Evolutionary conservation across 2,888 invertebrate genomes (phyloP).

Genomic region (Eurois occulta): DNA sequence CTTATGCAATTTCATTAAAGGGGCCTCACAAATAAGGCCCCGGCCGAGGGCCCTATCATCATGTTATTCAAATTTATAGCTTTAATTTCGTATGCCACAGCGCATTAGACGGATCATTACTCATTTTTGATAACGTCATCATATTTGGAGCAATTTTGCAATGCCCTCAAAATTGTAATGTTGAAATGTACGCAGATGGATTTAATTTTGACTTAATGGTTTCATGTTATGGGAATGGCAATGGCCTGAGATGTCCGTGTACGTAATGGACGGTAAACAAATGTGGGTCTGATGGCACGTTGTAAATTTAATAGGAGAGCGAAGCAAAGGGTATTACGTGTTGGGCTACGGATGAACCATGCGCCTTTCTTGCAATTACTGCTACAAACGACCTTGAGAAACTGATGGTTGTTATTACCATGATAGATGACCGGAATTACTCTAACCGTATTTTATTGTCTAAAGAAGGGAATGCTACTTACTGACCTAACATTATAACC

Average conservation of each 20-base stretch:
- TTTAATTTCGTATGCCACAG: conserved; percentile 83
- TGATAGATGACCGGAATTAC: background rate
- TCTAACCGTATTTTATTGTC: background rate
- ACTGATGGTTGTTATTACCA: background rate
- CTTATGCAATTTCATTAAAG: conserved; percentile 64
- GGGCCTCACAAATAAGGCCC: conserved; percentile 63
- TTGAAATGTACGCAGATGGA: conserved; percentile 61
- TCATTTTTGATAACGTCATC: conserved; percentile 80
- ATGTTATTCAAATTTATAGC: conserved; percentile 83
- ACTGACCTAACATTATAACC: background rate
- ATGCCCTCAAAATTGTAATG: conserved; percentile 66
- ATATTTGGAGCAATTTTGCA: conserved; percentile 69
- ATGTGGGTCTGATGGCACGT: conserved; percentile 36
- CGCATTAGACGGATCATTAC: conserved; percentile 78
- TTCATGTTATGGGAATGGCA: conserved; percentile 44
- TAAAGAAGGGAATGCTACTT: background rate
- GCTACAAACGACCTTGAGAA: conserved; percentile 26
- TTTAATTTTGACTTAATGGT: conserved; percentile 66
- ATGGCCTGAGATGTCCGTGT: conserved; percentile 53
- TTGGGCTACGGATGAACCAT: conserved; percentile 16
- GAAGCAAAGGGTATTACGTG: conserved; percentile 12
- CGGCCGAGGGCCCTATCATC: conserved; percentile 59
- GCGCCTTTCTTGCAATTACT: conserved; percentile 6
- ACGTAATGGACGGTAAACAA: conserved; percentile 38
- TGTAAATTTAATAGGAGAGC: conserved; percentile 39